These are phyloP conservation scores for Rhodeus uyekii DNA, from an alignment of 2,797 vertebrate species.

Conservation along the genomic window DNA sequence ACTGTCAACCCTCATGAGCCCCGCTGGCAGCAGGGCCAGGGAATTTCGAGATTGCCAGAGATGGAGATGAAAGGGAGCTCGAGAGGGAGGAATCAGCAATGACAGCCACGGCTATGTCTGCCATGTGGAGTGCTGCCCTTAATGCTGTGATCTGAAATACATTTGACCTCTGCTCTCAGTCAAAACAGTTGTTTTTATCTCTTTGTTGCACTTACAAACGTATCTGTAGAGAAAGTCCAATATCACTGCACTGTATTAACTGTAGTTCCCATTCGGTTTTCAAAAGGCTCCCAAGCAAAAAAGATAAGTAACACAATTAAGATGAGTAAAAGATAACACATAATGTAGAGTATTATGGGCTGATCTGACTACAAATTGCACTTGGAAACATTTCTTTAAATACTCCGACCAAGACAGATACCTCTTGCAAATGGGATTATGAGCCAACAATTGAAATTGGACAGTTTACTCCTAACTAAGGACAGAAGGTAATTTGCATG, in stretches of 20 bases:
- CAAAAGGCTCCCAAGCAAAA: too few relatives aligned
- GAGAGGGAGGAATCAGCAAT: neutral
- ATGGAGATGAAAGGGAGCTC: conserved; percentile 10
- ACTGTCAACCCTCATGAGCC: conserved; percentile 4
- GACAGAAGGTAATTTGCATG: too few relatives aligned
- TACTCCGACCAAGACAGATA: too few relatives aligned
- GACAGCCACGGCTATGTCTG: neutral
- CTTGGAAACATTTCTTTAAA: too few relatives aligned
- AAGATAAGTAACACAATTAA: too few relatives aligned
- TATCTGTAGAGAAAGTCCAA: neutral
- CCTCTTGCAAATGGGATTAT: too few relatives aligned
- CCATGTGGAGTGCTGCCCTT: neutral
- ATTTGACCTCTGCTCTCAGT: conserved; percentile 17
- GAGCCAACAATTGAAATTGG: too few relatives aligned
- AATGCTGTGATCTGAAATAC: conserved; percentile 1
- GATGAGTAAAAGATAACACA: too few relatives aligned
- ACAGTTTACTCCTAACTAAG: too few relatives aligned
- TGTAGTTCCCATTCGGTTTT: too few relatives aligned
- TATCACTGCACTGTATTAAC: neutral
- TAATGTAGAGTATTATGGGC: too few relatives aligned
- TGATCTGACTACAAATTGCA: too few relatives aligned
- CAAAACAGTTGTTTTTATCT: neutral
- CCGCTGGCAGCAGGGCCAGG: neutral
- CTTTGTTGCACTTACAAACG: neutral
- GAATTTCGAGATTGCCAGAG: neutral